These are phyloP conservation scores for Eristalis arbustorum DNA, from an alignment of 2,888 invertebrate genomes.

Conservation along the genomic window DNA sequence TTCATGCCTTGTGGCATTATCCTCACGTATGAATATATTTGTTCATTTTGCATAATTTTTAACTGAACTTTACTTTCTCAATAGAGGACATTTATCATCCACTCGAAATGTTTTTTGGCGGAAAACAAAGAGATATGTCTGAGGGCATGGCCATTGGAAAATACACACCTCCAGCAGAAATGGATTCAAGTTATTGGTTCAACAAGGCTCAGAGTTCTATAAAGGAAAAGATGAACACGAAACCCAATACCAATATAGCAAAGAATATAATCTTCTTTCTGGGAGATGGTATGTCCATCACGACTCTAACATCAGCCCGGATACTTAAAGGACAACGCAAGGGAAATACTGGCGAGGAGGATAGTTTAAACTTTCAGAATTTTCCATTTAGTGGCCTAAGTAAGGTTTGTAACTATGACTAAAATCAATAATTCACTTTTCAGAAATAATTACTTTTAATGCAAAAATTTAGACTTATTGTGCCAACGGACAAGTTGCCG, in stretches of 20 bases:
- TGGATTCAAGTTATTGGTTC: slow-evolving; percentile 72
- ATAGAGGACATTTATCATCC: slow-evolving; percentile 36
- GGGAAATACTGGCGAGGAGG: slow-evolving; percentile 83
- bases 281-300: slow-evolving; percentile 86
- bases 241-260: slow-evolving; percentile 70
- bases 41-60: not conserved
- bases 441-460: not conserved
- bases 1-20: slow-evolving; percentile 1
- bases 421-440: not conserved
- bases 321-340: slow-evolving; percentile 84
- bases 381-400: slow-evolving; percentile 84
- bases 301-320: slow-evolving; percentile 85
- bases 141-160: slow-evolving; percentile 47
- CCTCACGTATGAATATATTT: slow-evolving; percentile 24
- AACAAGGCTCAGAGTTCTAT: slow-evolving; percentile 73
- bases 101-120: not conserved
- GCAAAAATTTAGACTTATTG: slow-evolving; percentile 81
- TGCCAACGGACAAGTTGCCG: slow-evolving; percentile 85
- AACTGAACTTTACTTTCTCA: not conserved
- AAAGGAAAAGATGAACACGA: slow-evolving; percentile 58
- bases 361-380: slow-evolving; percentile 83
- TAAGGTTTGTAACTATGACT: slow-evolving; percentile 82
- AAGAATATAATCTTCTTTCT: slow-evolving; percentile 77
- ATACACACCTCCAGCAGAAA: slow-evolving; percentile 70
- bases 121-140: not conserved